Base-by-base conservation (phyloP, 2,797 vertebrate species). In the Crypturellus tataupa region DNA sequence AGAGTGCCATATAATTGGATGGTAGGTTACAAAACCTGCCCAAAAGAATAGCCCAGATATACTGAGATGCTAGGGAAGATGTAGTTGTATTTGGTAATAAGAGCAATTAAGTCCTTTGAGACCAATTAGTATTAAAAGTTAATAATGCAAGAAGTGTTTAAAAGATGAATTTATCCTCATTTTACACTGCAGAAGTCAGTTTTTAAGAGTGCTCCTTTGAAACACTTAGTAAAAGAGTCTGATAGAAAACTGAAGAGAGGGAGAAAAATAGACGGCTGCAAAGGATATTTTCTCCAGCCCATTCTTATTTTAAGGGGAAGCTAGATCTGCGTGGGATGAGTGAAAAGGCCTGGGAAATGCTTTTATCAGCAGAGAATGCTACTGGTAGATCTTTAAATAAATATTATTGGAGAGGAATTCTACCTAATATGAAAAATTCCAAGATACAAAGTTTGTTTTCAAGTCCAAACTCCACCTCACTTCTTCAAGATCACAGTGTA, bases 221-320 rank as follows among this genome's bases (percentile, higher is more conserved):
- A 90, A 63, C 63, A 70, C 46, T 80, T 82, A 63, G 47, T 31
- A 77, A 63, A 87, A 3, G 55, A 27, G 1, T 59, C 31, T 68
- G 53, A 37, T 20, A 29, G 37, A 87, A 76, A 83, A 5, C 10
- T 29, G 9, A 10, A 40, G 31, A 12, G 3, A 4, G 1, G 51
- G 4, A 31, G 0, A 20, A 24, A 29, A 29, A 53, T 10, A 40
- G 31, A 12, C 3, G 4, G 1, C 47, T 3, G 37, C 0, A 23
- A 29, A 42, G 3, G 14, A 20, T 24, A 0, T 2, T 68, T 89
- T 86, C 12, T 70, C 6, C 58, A 63, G 53, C 4, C 12, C 8
- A 39, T 35, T 7, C 3, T 80, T 70, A 59, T 24, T 62, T 42
- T 39, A 81, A 81, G 20, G 49, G 46, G 37, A 79, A 91, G 60